These are phyloP conservation scores for Cylloceria caligata DNA, from an alignment of 2,888 invertebrate genomes.

Conservation along the genomic window DNA sequence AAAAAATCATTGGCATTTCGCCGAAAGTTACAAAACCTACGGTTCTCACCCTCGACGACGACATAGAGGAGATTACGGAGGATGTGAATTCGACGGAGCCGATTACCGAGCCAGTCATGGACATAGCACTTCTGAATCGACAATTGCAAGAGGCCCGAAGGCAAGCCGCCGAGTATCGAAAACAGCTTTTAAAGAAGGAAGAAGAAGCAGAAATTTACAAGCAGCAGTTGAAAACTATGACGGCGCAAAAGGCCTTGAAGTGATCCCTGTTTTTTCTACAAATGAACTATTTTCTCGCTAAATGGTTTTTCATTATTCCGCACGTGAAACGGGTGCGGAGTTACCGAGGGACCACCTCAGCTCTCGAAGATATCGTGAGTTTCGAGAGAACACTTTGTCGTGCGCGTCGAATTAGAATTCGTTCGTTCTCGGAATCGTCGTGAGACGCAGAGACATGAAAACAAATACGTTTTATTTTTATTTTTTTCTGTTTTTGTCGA, in stretches of 20 bases:
- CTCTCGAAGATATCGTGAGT: slow-evolving; percentile 27
- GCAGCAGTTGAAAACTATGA: slow-evolving; percentile 81
- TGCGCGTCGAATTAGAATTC: slow-evolving; percentile 18
- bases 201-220: slow-evolving; percentile 84
- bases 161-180: slow-evolving; percentile 83
- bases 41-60: slow-evolving; percentile 81
- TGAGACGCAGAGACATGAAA: neutral
- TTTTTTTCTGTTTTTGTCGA: slow-evolving; percentile 27
- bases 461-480: slow-evolving; percentile 1
- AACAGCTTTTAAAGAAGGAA: slow-evolving; percentile 82
- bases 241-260: slow-evolving; percentile 73
- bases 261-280: slow-evolving; percentile 60
- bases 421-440: neutral
- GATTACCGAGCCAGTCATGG: slow-evolving; percentile 74
- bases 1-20: slow-evolving; percentile 72
- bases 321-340: neutral
- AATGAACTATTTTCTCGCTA: slow-evolving; percentile 24
- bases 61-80: slow-evolving; percentile 82
- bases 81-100: slow-evolving; percentile 85
- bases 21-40: slow-evolving; percentile 76
- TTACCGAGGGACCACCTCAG: neutral
- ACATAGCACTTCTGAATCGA: slow-evolving; percentile 81
- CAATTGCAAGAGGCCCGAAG: slow-evolving; percentile 82
- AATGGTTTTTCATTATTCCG: slow-evolving; percentile 20
- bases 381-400: slow-evolving; percentile 25